Evolutionary conservation across 2,113 vertebrate species (phyloP), one percentile per base, ranked within the genome.

Genomic region (Callospermophilus lateralis): DNA sequence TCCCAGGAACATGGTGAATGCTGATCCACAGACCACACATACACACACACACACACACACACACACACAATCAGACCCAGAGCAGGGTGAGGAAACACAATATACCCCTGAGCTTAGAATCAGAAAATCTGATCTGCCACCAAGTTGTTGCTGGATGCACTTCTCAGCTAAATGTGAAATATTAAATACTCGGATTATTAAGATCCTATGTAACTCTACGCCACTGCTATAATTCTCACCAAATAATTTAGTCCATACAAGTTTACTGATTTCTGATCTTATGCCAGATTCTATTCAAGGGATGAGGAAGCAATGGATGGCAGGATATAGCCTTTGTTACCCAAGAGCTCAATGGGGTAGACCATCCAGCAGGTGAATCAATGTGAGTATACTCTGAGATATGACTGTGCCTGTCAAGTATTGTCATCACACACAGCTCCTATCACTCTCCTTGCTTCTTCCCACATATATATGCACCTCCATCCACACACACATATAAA

Each of bases 101-200:
- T 3, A 3, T 26, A 1, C n/a, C 19, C 39, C 19, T 84, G 32
- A 63, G 3, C 32, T 93, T 32, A 8, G 45, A 88, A 45, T 73
- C 65, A 90, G 37, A 90, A 96, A 63, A 65, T 45, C 51, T 93
- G 22, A 53, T 84, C 72, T 77, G 42, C 37, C 30, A 78, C 78
- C 45, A 58, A 53, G n/a, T 58, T 92, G 15, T 19, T 68, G 19
- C 3, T 61, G 39, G 48, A 7, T 72, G 2, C 11, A 61, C 20
- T 93, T 90, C 80, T 90, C 67, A 78, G n/a, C 4, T 77, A 84
- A 80, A 63, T 76, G 13, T 51, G 8, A 20, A 12, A 34, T 6
- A 63, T 28, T 26, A 28, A 51, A 51, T 51, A 28, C 26, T 24
- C 61, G 39, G 63, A 53, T 28, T 28, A 51, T 61, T 72, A 65